Evolutionary conservation across 2,113 vertebrate genomes (phyloP), one percentile per base, ranked within the genome.

Genomic region (Hippocampus mohnikei): DNA sequence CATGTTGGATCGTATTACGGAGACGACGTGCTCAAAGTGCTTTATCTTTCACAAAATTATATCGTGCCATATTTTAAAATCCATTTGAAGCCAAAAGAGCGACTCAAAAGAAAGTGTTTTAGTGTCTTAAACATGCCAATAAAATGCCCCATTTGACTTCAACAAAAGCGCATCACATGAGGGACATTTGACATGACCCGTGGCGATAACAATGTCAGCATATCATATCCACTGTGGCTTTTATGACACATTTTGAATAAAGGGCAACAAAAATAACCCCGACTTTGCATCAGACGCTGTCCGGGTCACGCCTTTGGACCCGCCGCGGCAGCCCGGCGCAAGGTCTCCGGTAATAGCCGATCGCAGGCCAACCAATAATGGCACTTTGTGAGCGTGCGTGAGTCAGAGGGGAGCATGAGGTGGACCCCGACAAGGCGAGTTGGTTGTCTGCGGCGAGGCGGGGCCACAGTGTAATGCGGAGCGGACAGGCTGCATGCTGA

Each of bases 201-300:
- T 12, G 29, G 2, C 7, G 27, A 41, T 55, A 42, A 61, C 60
- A 37, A 60, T 6, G 15, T 40, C 8, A 53, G 42, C 48, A 21
- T n/a, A 20, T n/a, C 1, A 50, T 20, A 55, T 37, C 15, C 37
- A 23, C 3, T 40, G 63, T 69, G 0, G 15, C 56, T 68, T 72
- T 71, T 37, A 73, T 60, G 53, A 64, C 13, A 52, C 23, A 67
- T 23, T n/a, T 16, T 6, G n/a, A 68, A 71, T 53, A 25, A 21
- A 67, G 10, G 11, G 25, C 69, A 53, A 73, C 71, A 76, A 69
- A 84, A 72, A 77, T 73, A 71, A 69, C 20, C 15, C 40, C 67
- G 79, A 84, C 84, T 86, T 89, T 89, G 80, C 68, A 59, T 76
- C 86, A 88, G 46, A 61, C 73, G 70, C 82, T 75, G 2, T 7